Evolutionary conservation across 2,113 vertebrate species (phyloP).

Genomic region (Recurvirostra avosetta): DNA sequence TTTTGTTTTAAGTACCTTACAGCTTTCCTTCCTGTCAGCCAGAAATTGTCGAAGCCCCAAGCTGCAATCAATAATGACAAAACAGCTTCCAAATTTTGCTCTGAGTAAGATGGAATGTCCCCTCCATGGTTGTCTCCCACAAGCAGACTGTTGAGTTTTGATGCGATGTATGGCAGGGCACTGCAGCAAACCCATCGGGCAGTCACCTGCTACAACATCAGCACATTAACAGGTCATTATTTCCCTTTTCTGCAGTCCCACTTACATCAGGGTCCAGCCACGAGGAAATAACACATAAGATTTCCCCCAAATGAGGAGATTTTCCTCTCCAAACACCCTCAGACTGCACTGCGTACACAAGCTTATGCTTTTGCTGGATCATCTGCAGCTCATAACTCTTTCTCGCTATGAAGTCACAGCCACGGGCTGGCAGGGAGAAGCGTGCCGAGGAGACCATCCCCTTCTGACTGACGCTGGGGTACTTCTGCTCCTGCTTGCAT

Average conservation of each 20-base stretch:
- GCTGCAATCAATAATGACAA: background rate
- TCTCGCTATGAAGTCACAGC: background rate
- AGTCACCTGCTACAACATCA: background rate
- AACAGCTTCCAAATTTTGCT: background rate
- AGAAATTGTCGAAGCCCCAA: background rate
- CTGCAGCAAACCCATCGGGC: background rate
- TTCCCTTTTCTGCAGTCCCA: background rate
- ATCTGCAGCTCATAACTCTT: background rate
- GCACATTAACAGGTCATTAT: background rate
- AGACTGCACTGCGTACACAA: background rate
- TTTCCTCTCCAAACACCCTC: background rate
- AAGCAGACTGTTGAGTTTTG: background rate
- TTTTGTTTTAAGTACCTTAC: background rate
- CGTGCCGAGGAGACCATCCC: accelerated
- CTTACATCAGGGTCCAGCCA: background rate
- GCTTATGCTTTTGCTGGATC: background rate
- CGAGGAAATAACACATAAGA: background rate
- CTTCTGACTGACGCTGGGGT: accelerated
- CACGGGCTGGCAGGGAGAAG: background rate
- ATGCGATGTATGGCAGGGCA: accelerated
- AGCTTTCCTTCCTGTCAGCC: background rate
- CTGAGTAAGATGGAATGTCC: background rate
- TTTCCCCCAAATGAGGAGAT: background rate
- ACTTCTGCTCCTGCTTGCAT: background rate
- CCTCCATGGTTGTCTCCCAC: background rate